These are phyloP conservation scores for Drosophila guanche DNA, from an alignment of 1,140 invertebrate species.

Conservation along the genomic window DNA sequence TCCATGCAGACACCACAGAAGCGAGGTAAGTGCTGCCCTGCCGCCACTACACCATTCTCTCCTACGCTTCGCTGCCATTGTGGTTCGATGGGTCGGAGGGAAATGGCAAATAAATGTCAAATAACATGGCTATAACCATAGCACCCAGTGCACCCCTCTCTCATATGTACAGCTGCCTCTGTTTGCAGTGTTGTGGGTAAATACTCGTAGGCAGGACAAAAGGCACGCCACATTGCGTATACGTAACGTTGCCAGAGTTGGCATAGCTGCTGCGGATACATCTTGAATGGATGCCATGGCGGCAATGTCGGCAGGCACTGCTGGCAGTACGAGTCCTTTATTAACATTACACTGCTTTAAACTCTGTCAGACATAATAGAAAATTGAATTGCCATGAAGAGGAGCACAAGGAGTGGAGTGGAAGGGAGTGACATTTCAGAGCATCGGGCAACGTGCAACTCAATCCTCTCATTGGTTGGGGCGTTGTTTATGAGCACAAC, in stretches of 20 bases:
- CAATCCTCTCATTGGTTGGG: not conserved
- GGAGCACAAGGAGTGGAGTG: not conserved
- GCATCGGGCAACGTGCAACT: too few relatives aligned
- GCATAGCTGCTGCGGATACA: constrained; percentile 24
- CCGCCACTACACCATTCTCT: constrained; percentile 1
- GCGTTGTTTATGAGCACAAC: constrained; percentile 13
- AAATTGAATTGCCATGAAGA: constrained; percentile 73
- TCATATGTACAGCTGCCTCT: constrained; percentile 29
- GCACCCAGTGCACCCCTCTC: not conserved
- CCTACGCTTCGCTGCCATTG: constrained; percentile 19
- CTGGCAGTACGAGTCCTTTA: constrained; percentile 54
- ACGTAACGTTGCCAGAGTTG: constrained; percentile 47
- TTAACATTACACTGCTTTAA: constrained; percentile 79
- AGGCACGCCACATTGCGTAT: constrained; percentile 74
- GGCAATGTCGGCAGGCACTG: constrained; percentile 7
- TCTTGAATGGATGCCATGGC: not conserved
- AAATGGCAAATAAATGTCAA: constrained; percentile 83
- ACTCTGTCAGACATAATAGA: constrained; percentile 75
- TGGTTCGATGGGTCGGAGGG: constrained; percentile 19
- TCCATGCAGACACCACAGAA: constrained; percentile 79
- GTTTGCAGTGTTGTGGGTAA: constrained; percentile 55
- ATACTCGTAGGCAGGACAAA: constrained; percentile 61
- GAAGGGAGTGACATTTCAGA: constrained; percentile 10
- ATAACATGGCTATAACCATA: constrained; percentile 56
- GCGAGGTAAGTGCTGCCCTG: constrained; percentile 63